phyloP scores from a whole-genome alignment of 2,113 vertebrate genomes.

The Eptatretus burgeri region DNA sequence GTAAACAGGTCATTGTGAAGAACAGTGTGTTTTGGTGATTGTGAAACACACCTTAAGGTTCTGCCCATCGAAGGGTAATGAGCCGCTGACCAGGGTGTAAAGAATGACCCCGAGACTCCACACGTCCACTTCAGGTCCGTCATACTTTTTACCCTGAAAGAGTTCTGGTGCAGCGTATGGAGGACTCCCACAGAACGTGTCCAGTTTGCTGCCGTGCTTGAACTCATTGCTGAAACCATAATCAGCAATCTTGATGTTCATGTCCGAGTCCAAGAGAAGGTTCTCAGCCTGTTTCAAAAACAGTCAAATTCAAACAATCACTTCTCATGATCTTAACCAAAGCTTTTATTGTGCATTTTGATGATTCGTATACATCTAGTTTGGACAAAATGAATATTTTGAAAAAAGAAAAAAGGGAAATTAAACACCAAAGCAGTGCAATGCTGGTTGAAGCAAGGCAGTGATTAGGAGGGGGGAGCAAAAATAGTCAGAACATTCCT shows the following conservation, averaged over 20 bases:
- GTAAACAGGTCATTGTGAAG: too few species aligned
- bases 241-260: slow-evolving; percentile 98
- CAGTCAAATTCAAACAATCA: background rate
- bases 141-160: slow-evolving; percentile 88
- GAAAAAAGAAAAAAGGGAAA: slow-evolving; percentile 12
- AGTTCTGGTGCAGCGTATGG: slow-evolving; percentile 79
- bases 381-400: slow-evolving; percentile 14
- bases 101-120: slow-evolving; percentile 91
- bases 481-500: too few species aligned
- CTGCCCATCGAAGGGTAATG: slow-evolving; percentile 72
- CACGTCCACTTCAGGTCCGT: slow-evolving; percentile 77
- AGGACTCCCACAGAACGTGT: slow-evolving; percentile 81
- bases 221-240: slow-evolving; percentile 97
- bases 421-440: background rate
- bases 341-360: background rate
- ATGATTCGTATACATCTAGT: background rate
- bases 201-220: slow-evolving; percentile 68
- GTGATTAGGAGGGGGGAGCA: too few species aligned
- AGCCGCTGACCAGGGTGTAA: slow-evolving; percentile 77
- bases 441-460: too few species aligned
- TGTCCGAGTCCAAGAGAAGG: slow-evolving; percentile 65
- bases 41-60: slow-evolving; percentile 44
- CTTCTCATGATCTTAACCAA: background rate
- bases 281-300: slow-evolving; percentile 42
- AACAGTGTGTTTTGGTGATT: too few species aligned